These are phyloP conservation scores for Pyrgus malvae DNA, from an alignment of 2,888 invertebrate species.

Conservation along the genomic window DNA sequence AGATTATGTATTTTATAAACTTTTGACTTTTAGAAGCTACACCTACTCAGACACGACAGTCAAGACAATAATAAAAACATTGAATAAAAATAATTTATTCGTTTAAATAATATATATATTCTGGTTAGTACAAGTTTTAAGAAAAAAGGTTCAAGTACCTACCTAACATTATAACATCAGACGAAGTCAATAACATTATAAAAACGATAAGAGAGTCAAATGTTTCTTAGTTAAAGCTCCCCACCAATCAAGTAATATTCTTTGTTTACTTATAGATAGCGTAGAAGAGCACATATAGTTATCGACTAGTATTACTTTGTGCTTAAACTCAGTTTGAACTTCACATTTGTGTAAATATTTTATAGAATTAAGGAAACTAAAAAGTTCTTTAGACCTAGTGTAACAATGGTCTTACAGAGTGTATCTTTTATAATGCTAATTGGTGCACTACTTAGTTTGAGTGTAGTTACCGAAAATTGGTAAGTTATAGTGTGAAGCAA, in stretches of 20 bases:
- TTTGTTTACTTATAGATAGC: conserved; percentile 29
- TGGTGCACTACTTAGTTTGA: conserved; percentile 31
- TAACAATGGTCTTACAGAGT: not conserved
- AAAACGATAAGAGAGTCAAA: conserved; percentile 63
- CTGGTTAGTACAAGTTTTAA: not conserved
- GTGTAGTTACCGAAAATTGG: conserved; percentile 40
- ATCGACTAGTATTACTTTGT: conserved; percentile 1
- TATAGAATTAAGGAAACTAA: not conserved
- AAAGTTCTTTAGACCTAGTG: not conserved
- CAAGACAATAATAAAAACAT: too few relatives aligned
- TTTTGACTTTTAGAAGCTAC: too few relatives aligned
- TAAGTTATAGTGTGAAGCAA: conserved; percentile 36
- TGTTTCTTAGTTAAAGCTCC: conserved; percentile 44
- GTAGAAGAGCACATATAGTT: conserved; percentile 5
- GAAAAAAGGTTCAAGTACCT: conserved; percentile 28
- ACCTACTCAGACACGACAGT: too few relatives aligned
- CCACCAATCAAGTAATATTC: conserved; percentile 23
- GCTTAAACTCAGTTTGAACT: not conserved
- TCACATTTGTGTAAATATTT: conserved; percentile 25
- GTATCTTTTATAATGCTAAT: conserved; percentile 3
- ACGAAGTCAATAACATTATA: conserved; percentile 60
- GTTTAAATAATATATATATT: too few relatives aligned
- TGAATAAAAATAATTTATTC: too few relatives aligned
- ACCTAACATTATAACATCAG: conserved; percentile 35
- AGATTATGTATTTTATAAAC: too few relatives aligned